Evolutionary conservation across 2,888 invertebrate genomes (phyloP).

Genomic region (Graphium colonna): DNA sequence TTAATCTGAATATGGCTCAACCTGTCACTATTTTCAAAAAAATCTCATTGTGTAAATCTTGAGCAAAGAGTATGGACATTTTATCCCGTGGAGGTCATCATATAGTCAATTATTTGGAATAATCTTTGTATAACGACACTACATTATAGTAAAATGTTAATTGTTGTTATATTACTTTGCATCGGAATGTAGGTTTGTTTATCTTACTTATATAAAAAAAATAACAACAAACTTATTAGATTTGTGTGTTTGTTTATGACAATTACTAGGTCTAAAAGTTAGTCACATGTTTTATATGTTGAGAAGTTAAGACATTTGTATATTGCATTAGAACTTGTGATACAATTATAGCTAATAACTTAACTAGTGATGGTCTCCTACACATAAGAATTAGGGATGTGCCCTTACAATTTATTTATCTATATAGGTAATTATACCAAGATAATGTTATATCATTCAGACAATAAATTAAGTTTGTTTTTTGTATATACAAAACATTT

Average conservation of each 20-base stretch:
- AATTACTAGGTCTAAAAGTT: neutral
- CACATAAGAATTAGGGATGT: constrained; percentile 16
- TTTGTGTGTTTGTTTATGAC: too few relatives aligned
- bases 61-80: constrained; percentile 13
- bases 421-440: too few relatives aligned
- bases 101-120: neutral
- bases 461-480: too few relatives aligned
- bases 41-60: neutral
- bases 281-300: neutral
- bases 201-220: constrained; percentile 10
- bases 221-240: neutral
- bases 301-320: neutral
- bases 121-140: neutral
- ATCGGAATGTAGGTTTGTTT: neutral
- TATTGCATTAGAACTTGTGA: constrained; percentile 11
- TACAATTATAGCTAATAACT: constrained; percentile 6
- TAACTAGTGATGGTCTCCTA: constrained; percentile 4
- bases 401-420: constrained; percentile 9
- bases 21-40: neutral
- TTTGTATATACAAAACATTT: neutral
- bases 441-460: neutral
- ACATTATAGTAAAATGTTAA: neutral
- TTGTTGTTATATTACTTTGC: neutral
- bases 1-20: neutral
- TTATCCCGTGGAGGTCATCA: neutral